Evolutionary conservation across 2,113 vertebrate genomes (phyloP), one percentile per base, ranked within the genome.

Genomic region (Aldabrachelys gigantea): DNA sequence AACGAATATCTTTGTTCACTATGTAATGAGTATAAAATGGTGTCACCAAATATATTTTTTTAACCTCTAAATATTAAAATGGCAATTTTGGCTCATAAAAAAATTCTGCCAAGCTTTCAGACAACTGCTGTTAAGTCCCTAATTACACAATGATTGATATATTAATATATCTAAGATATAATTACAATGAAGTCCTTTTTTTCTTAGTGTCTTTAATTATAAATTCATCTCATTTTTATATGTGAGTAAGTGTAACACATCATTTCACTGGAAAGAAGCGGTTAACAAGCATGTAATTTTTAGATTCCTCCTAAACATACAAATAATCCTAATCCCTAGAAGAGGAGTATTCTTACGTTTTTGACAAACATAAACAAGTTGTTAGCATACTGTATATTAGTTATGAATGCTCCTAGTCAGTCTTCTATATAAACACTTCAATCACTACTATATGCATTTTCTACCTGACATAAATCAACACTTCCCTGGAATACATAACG

Each of bases 61-160:
- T 62, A 87, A 88, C 80, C 41, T 27, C 17, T 57, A 93, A 92
- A 86, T 82, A 89, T 78, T 90, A 41, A 89, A 95, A 91, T 76
- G 5, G 1, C 0, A 91, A 59, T 80, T 90, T 86, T 3, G 21
- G 1, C 3, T 3, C 8, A 84, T 93, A 75, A 93, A 81, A 62
- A 85, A 87, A 2, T 57, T 10, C 52, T 95, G 44, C 54, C 29
- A 97, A 91, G 44, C 6, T 94, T 94, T 93, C 86, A 80, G n/a
- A 83, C 13, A 88, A 4, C 13, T 93, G 16, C 3, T 82, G 10
- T 85, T 90, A 84, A 83, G 13, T n/a, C 79, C 1, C 1, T 85
- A 89, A 89, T 92, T 92, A 25, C 3, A 80, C 49, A 2, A 59
- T 79, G 69, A 87, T 90, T 85, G 44, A 75, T 82, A 25, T 16